Base-by-base conservation (phyloP, 2,888 invertebrate species). In the Aspidiotus destructor region DNA sequence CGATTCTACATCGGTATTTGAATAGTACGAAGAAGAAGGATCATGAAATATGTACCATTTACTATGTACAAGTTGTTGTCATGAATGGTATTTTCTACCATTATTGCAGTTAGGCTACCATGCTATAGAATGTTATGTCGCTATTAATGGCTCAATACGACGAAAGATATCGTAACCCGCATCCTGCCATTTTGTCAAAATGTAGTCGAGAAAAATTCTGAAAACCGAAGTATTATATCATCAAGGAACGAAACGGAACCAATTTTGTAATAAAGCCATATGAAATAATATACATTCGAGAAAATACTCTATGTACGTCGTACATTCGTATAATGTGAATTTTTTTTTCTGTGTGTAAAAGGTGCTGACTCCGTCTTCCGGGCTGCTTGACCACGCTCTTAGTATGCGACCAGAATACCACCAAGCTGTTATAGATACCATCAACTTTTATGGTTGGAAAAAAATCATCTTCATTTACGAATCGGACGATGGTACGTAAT, bases 321-420 rank as follows among this genome's bases (percentile, higher is more conserved):
- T 48, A 48, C 10, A 48, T n/a, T 48, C 11, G 48, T 48, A 48
- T 48, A 48, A 48, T n/a, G 48, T 48, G n/a, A 3, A 48, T 6
- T 48, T 48, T 48, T 48, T n/a, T 48, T 11, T 48, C 6, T 48
- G 3, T 58, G 5, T 28, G 7, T 17, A 11, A 28, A 28, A 88
- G 88, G 91, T 92, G 60, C 83, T 89, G 71, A 87, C 89, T 11
- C 92, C 92, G 44, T 90, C 92, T 16, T 91, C 91, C 2, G 91
- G 92, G n/a, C 84, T 89, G 74, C 82, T 91, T 75, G 92, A 92
- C 80, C 91, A 88, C 77, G 93, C 92, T 65, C 88, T 93, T 75
- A 92, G 92, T 78, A 88, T 98, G 87, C 84, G 94, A 72, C 97
- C 98, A 53, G 91, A 96, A 79, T 95, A 95, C 80, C 92, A 95